Evolutionary conservation across 2,797 vertebrate genomes (phyloP).

Genomic region (Chloroceryle inda): DNA sequence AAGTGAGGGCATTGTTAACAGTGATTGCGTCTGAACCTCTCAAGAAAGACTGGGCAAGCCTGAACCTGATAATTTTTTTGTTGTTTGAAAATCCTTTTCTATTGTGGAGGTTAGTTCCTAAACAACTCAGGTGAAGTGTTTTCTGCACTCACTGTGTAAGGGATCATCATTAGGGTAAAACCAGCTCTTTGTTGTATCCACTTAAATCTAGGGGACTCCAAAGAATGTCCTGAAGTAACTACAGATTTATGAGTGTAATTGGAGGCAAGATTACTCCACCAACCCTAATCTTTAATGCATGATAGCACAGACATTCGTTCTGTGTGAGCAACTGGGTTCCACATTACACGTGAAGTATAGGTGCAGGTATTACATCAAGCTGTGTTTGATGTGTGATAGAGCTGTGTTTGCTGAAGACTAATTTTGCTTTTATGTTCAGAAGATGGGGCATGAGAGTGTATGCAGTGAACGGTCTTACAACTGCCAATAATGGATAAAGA

Average conservation of each 20-base stretch:
- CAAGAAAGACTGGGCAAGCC: neutral
- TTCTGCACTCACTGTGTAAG: neutral
- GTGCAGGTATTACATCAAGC: neutral
- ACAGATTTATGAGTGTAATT: neutral
- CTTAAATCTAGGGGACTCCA: neutral
- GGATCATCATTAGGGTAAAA: neutral
- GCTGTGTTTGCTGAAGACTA: constrained; percentile 10
- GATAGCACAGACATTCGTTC: neutral
- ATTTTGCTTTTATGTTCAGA: constrained; percentile 4
- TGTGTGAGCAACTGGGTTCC: neutral
- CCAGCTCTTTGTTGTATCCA: neutral
- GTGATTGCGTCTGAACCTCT: neutral
- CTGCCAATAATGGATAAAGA: constrained; percentile 73
- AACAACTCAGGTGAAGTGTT: neutral
- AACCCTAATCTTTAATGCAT: neutral
- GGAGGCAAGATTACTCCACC: neutral
- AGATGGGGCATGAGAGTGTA: constrained; percentile 24
- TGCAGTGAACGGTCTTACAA: neutral
- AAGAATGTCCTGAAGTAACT: neutral
- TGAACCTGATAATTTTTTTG: neutral
- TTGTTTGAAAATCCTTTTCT: constrained; percentile 19
- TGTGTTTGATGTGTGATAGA: constrained; percentile 26
- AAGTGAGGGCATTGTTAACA: constrained; percentile 3
- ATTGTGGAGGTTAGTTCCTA: neutral
- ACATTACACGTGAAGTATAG: neutral